Conservation (phyloP, 2,797 vertebrate genomes). For the Diplodus puntazzo region DNA sequence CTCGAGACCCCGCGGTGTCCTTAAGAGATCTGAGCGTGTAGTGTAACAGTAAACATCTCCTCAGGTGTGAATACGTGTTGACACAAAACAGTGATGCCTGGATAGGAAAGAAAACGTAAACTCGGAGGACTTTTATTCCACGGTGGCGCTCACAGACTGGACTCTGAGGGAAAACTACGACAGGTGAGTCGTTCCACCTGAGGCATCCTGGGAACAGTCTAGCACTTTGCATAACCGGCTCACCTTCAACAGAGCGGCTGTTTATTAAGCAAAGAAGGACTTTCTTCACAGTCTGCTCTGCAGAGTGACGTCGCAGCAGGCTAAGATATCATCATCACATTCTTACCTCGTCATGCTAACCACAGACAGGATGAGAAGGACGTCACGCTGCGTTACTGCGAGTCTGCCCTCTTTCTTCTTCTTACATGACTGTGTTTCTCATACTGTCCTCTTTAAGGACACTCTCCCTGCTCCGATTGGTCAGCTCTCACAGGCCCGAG, state of each 20-base stretch:
- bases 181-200: background rate
- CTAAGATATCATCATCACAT: background rate
- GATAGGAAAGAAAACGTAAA: background rate
- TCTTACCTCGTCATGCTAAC: background rate
- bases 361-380: conserved; percentile 7
- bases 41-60: background rate
- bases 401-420: conserved; percentile 10
- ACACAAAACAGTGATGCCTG: background rate
- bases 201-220: background rate
- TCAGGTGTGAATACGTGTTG: background rate
- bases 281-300: background rate
- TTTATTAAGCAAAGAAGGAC: conserved; percentile 1
- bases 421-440: conserved; percentile 46
- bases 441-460: too few relatives aligned
- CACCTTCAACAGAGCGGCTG: background rate
- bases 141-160: background rate
- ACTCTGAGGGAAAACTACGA: conserved; percentile 14
- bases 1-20: background rate
- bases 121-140: background rate
- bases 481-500: too few relatives aligned
- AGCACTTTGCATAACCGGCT: background rate
- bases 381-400: conserved; percentile 22
- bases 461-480: too few relatives aligned
- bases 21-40: too few relatives aligned
- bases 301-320: background rate